Evolutionary conservation across 2,797 vertebrate species (phyloP).

Genomic region (Lithobates sylvaticus): DNA sequence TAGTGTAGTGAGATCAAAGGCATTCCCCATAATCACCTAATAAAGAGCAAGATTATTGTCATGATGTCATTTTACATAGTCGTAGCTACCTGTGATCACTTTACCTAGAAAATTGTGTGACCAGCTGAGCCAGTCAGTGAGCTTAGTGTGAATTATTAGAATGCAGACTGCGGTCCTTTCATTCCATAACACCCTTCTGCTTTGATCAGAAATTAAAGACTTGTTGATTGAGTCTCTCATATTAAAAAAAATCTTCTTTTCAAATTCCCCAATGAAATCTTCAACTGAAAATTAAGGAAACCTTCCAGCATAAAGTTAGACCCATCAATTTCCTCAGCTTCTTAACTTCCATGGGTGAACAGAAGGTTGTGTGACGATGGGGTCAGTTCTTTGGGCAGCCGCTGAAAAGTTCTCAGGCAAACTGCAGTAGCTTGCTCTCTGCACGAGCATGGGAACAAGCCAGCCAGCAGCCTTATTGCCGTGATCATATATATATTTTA

Average conservation of each 20-base stretch:
- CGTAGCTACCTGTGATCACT: conserved; percentile 21
- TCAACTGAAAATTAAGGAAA: neutral
- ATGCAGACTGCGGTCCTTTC: neutral
- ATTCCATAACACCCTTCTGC: conserved; percentile 4
- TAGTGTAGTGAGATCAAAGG: conserved; percentile 29
- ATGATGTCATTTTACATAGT: conserved; percentile 14
- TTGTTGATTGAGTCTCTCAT: neutral
- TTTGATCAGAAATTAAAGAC: conserved; percentile 15
- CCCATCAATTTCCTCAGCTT: too few species aligned
- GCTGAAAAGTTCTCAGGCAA: too few species aligned
- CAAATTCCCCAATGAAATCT: conserved; percentile 4
- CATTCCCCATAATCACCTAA: conserved; percentile 12
- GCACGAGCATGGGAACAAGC: too few species aligned
- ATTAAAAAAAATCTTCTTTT: neutral
- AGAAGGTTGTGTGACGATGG: too few species aligned
- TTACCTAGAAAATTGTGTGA: neutral
- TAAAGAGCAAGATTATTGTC: conserved; percentile 20
- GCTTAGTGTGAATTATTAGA: conserved; percentile 8
- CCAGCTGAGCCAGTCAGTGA: neutral
- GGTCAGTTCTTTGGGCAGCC: too few species aligned
- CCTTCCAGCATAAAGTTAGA: too few species aligned
- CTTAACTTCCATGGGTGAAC: too few species aligned
- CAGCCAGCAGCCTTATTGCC: too few species aligned
- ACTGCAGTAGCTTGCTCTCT: too few species aligned
- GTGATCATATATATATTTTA: too few species aligned